Conservation (phyloP, 2,888 invertebrate species). For the Panopea generosa region DNA sequence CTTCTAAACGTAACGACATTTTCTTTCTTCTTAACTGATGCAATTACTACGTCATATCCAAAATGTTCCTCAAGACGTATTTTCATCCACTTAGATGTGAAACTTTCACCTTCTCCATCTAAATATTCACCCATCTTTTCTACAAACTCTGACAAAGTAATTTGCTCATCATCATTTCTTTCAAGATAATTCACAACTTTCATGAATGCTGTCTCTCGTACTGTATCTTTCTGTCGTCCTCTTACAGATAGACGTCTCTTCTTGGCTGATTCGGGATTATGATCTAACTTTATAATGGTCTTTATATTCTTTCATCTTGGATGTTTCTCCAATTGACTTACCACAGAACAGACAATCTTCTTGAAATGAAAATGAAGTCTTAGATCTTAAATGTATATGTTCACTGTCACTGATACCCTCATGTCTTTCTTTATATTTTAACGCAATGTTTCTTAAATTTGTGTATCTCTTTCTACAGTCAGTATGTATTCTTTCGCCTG, state of each 20-base stretch:
- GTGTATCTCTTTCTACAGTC: slow-evolving; percentile 4
- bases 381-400: slow-evolving; percentile 9
- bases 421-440: neutral
- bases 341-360: slow-evolving; percentile 39
- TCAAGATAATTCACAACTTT: slow-evolving; percentile 28
- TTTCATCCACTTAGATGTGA: slow-evolving; percentile 54
- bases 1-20: slow-evolving; percentile 59
- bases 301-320: slow-evolving; percentile 6
- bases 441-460: neutral
- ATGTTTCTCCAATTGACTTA: slow-evolving; percentile 18
- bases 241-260: neutral
- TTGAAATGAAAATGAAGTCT: too few species aligned
- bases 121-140: slow-evolving; percentile 31
- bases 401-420: neutral
- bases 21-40: slow-evolving; percentile 45
- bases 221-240: slow-evolving; percentile 13
- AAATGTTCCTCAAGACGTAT: slow-evolving; percentile 53
- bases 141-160: slow-evolving; percentile 38
- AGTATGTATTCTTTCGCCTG: slow-evolving; percentile 11
- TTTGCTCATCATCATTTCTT: slow-evolving; percentile 47
- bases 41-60: slow-evolving; percentile 55
- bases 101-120: slow-evolving; percentile 28
- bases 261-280: neutral
- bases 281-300: slow-evolving; percentile 21
- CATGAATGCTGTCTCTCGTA: slow-evolving; percentile 27